Evolutionary conservation across 1,140 invertebrate genomes (phyloP), one percentile per base, ranked within the genome.

Genomic region (Bactericera cockerelli): DNA sequence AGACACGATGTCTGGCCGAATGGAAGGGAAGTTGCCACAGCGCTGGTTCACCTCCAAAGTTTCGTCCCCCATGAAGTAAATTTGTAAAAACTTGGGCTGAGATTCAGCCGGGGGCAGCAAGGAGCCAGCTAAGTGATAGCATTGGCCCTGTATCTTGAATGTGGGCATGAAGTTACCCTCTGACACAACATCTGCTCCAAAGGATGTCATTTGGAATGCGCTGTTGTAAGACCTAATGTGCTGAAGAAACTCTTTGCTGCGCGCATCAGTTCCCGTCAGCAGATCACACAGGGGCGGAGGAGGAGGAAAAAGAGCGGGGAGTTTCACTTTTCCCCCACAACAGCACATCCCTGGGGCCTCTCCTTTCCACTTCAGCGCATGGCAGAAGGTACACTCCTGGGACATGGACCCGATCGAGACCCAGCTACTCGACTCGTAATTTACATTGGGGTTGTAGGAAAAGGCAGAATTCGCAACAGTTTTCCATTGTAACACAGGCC

Each of bases 121-220:
- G 64, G 68, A 68, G 13, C 67, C 71, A 42, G 69, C 67, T 63
- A 58, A 59, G 55, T 72, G 70, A 58, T 71, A 70, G 38, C 75
- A 65, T 59, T 75, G 73, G 2, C 75, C 72, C 67, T 74, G 71
- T 2, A 71, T 39, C 56, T 71, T 71, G 64, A 70, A 73, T 38
- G 68, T 71, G 13, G 68, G 67, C 65, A 69, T 68, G 57, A 66
- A 71, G 21, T 58, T 28, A 3, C 62, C 63, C 62, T 68, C 66
- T 65, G 63, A 62, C 8, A 66, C 56, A 19, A 66, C 57, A 24
- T 64, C 65, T 14, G 65, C 68, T 4, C 70, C 70, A 68, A 72
- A 74, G 6, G 70, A 71, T 13, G 68, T 72, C 65, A 71, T 71
- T 61, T 68, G 68, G 57, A 76, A 74, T 22, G 66, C 67, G 57